A percentile compares a stretch with the other conserved stretches of the same genome.
Evolutionary conservation across 2,797 vertebrate genomes (phyloP).

Genomic region (Sebastes matsubarae): DNA sequence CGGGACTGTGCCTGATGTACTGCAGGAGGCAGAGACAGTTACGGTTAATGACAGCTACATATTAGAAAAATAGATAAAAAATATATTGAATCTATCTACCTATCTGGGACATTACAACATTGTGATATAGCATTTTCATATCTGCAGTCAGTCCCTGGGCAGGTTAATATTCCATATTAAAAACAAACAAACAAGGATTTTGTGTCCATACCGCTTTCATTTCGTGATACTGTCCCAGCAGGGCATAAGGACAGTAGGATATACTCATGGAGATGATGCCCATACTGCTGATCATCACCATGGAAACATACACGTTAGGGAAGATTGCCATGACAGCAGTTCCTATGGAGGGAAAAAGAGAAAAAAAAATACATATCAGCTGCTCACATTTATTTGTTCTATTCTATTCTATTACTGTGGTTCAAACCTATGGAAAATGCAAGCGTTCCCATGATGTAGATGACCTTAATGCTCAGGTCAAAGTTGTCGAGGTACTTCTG

Average conservation of each 20-base stretch:
- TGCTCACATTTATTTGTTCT: neutral
- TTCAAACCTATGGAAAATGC: conserved; percentile 89
- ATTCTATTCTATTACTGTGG: neutral
- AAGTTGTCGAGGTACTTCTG: conserved; percentile 98
- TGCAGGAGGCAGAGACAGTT: conserved; percentile 62
- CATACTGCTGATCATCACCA: conserved; percentile 98
- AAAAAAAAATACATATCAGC: accelerated
- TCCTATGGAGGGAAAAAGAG: conserved; percentile 75
- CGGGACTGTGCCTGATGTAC: conserved; percentile 96
- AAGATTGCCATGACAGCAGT: conserved; percentile 95
- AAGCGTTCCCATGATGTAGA: conserved; percentile 96
- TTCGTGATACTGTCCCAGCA: conserved; percentile 98
- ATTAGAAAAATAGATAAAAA: neutral
- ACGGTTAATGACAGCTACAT: neutral
- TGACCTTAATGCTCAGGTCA: conserved; percentile 93
- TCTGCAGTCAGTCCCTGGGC: neutral
- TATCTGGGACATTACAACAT: neutral
- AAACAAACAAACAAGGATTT: neutral
- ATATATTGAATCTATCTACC: too few species aligned
- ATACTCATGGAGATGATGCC: conserved; percentile 97
- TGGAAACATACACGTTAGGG: conserved; percentile 92
- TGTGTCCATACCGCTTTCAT: conserved; percentile 86
- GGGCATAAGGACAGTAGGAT: conserved; percentile 96
- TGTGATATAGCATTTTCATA: neutral
- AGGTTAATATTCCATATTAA: neutral